Evolutionary conservation across 2,797 vertebrate species (phyloP).

Genomic region (Coregonus suidteri): DNA sequence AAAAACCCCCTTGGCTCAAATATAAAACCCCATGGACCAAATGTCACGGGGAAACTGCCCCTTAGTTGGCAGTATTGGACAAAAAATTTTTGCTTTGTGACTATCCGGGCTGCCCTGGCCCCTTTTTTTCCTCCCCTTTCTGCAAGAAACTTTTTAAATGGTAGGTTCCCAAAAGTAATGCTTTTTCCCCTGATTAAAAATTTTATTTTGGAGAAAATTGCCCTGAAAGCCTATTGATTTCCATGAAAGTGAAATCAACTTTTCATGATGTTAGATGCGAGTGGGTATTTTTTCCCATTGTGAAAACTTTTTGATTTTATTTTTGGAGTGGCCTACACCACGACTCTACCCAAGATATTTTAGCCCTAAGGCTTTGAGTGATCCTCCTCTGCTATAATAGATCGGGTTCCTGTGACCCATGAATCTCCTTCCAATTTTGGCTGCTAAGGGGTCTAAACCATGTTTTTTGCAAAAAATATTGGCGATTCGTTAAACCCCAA

Average conservation of each 20-base stretch:
- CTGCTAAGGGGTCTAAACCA: slow-evolving; percentile 52
- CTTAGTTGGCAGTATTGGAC: slow-evolving; percentile 44
- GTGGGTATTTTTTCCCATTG: slow-evolving; percentile 46
- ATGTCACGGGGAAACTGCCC: no score
- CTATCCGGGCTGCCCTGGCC: slow-evolving; percentile 30
- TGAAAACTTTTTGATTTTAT: slow-evolving; percentile 67
- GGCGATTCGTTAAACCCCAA: no score
- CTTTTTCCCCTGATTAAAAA: slow-evolving; percentile 79
- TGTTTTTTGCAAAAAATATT: slow-evolving; percentile 56
- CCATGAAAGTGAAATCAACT: slow-evolving; percentile 80
- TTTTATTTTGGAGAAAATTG: slow-evolving; percentile 63
- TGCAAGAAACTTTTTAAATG: neutral
- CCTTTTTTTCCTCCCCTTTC: slow-evolving; percentile 26
- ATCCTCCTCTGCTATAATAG: slow-evolving; percentile 63
- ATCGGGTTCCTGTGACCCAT: neutral
- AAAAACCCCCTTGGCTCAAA: no score
- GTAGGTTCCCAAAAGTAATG: slow-evolving; percentile 64
- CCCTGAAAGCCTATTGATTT: slow-evolving; percentile 78
- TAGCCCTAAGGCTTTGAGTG: slow-evolving; percentile 49
- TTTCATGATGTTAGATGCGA: slow-evolving; percentile 65
- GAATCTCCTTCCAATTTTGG: slow-evolving; percentile 34
- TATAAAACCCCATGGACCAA: no score
- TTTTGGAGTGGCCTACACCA: slow-evolving; percentile 58
- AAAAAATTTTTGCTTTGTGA: slow-evolving; percentile 22
- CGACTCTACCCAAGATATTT: slow-evolving; percentile 37